Percentiles rank a stretch among this genome's conserved stretches.
Evolutionary conservation across 2,888 invertebrate genomes (phyloP).

Genomic region (Sycophila texana): DNA sequence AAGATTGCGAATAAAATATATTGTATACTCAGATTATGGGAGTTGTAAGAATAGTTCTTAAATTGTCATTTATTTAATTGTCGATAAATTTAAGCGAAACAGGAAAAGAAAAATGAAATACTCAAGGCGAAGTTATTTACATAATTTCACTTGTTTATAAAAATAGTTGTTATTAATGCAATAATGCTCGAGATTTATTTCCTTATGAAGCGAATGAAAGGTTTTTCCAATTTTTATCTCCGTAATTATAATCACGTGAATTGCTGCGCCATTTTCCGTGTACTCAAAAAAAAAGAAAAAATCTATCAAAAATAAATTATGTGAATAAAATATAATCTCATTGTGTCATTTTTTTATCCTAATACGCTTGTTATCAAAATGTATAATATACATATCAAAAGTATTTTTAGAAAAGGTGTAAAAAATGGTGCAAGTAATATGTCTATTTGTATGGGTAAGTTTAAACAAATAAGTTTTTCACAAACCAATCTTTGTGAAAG

Average conservation of each 20-base stretch:
- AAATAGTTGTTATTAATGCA: too few species aligned
- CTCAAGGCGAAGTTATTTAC: neutral
- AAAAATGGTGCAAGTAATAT: too few species aligned
- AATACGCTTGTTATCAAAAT: too few species aligned
- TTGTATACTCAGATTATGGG: slow-evolving; percentile 37
- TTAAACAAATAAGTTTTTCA: too few species aligned
- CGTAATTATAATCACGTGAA: slow-evolving; percentile 43
- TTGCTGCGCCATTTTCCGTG: slow-evolving; percentile 48
- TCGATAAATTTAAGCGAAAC: neutral
- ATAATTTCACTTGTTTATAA: too few species aligned
- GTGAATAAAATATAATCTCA: slow-evolving; percentile 16
- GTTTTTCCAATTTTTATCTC: slow-evolving; percentile 38
- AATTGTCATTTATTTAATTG: slow-evolving; percentile 1
- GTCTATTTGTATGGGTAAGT: too few species aligned
- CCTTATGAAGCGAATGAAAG: neutral
- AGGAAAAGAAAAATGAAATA: neutral
- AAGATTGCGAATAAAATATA: slow-evolving; percentile 32
- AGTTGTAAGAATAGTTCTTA: slow-evolving; percentile 11
- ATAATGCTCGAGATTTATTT: too few species aligned
- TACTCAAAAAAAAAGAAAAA: slow-evolving; percentile 20
- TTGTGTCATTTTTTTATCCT: neutral
- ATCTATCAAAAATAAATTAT: slow-evolving; percentile 40
- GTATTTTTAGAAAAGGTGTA: too few species aligned
- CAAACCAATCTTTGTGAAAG: too few species aligned
- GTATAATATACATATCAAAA: too few species aligned